Conservation (phyloP, 2,113 vertebrate species). For the Seriola rivoliana region DNA sequence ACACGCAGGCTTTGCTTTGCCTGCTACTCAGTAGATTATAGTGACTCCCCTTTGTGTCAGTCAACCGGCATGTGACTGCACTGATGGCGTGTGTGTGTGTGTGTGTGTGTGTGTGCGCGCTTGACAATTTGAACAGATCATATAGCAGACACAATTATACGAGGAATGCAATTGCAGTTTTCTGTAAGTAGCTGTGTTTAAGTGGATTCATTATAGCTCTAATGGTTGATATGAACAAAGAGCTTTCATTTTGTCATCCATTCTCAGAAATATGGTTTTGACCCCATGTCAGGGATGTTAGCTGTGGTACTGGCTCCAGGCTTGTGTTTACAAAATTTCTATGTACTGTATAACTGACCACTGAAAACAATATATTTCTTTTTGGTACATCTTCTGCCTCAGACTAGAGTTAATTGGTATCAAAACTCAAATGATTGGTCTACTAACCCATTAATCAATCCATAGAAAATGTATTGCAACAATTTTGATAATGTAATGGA, state of each 20-base stretch:
- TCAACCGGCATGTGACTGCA: slow-evolving; percentile 77
- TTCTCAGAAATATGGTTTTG: slow-evolving; percentile 6
- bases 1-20: slow-evolving; percentile 49
- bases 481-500: not conserved
- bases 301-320: not conserved
- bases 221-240: not conserved
- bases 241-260: not conserved
- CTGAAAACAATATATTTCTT: not conserved
- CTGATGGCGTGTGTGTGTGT: slow-evolving; percentile 34
- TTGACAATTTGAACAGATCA: not conserved
- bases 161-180: not conserved
- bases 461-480: not conserved
- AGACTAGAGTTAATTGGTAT: not conserved
- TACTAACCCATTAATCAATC: not conserved
- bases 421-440: not conserved
- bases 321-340: not conserved
- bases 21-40: slow-evolving; percentile 31
- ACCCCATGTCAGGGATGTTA: slow-evolving; percentile 1
- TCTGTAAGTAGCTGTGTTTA: not conserved
- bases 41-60: slow-evolving; percentile 64
- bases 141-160: not conserved
- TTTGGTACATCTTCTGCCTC: not conserved
- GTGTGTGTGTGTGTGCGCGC: slow-evolving; percentile 30
- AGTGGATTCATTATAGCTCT: not conserved
- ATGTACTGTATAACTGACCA: not conserved